Percentiles rank a stretch among this genome's conserved stretches.
Evolutionary conservation across 2,113 vertebrate genomes (phyloP).

Genomic region (Mesocricetus auratus): DNA sequence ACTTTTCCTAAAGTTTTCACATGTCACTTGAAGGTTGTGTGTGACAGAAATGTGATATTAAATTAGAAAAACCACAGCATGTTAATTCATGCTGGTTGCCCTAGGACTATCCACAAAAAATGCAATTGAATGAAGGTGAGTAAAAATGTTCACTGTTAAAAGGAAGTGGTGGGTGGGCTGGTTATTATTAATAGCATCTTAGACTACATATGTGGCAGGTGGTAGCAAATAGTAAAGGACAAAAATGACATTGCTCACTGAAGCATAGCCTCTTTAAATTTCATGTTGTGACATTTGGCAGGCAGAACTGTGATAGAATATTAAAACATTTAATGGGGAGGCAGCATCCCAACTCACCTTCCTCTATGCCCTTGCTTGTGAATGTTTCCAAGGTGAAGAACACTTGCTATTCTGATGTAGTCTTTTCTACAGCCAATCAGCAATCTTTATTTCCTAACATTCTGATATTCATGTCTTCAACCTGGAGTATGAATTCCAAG

Average conservation of each 20-base stretch:
- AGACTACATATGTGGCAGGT: constrained; percentile 23
- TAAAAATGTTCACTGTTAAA: neutral
- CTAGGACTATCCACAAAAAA: constrained; percentile 28
- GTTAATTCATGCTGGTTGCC: constrained; percentile 37
- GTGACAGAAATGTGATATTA: constrained; percentile 48
- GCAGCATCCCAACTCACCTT: constrained; percentile 71
- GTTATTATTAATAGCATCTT: constrained; percentile 57
- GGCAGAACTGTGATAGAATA: constrained; percentile 75
- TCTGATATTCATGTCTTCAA: constrained; percentile 57
- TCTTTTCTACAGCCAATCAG: constrained; percentile 68
- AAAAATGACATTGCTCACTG: constrained; percentile 67
- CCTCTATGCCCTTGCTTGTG: constrained; percentile 68
- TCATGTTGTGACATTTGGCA: constrained; percentile 72
- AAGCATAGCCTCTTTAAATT: constrained; percentile 69
- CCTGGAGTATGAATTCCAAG: constrained; percentile 50
- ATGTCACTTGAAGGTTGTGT: constrained; percentile 36
- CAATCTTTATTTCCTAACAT: constrained; percentile 64
- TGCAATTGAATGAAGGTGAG: constrained; percentile 29
- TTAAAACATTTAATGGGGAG: constrained; percentile 70
- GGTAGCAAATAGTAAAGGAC: constrained; percentile 58
- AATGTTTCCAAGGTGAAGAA: constrained; percentile 61
- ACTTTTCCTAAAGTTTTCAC: constrained; percentile 38
- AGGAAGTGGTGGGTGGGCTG: neutral
- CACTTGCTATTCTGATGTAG: constrained; percentile 70
- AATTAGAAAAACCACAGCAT: constrained; percentile 36